phyloP scores from a whole-genome alignment of 92 coral and sea anemone genomes.

The Scolanthus callimorphus region DNA sequence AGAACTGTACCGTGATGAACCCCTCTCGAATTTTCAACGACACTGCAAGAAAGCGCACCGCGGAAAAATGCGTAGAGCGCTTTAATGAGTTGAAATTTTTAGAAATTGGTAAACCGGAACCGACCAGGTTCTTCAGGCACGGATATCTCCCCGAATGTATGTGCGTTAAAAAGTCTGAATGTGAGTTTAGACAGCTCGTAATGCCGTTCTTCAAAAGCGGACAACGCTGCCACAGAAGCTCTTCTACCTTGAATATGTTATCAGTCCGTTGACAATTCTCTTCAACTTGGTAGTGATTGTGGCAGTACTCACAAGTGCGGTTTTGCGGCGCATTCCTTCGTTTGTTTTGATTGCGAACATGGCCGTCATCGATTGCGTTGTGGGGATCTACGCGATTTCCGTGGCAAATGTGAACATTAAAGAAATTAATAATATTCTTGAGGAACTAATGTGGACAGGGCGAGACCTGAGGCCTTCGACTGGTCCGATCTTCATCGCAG shows the following conservation, averaged over 20 bases:
- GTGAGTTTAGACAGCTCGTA: constrained; percentile 72
- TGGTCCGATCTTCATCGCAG: constrained; percentile 75
- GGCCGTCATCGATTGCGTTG: constrained; percentile 45
- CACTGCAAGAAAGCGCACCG: constrained; percentile 26
- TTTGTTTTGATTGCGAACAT: constrained; percentile 52
- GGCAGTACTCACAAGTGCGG: constrained; percentile 27
- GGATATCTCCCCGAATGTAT: constrained; percentile 62
- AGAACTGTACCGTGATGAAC: constrained; percentile 50
- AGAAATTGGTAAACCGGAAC: constrained; percentile 43
- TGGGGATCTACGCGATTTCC: constrained; percentile 55
- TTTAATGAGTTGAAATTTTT: constrained; percentile 34
- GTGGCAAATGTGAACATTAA: constrained; percentile 59
- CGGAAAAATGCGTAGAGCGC: constrained; percentile 39
- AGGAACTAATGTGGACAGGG: constrained; percentile 78
- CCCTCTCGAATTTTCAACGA: constrained; percentile 31
- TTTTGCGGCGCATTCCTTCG: constrained; percentile 50
- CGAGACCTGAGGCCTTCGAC: constrained; percentile 65
- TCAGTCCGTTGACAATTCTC: constrained; percentile 64
- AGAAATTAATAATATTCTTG: constrained; percentile 42
- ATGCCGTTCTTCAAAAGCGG: constrained; percentile 54
- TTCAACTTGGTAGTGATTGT: constrained; percentile 35
- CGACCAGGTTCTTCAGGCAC: constrained; percentile 41
- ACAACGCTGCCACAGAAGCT: constrained; percentile 54
- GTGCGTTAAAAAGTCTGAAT: constrained; percentile 65
- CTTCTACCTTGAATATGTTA: constrained; percentile 52